Percentiles rank a stretch among this genome's conserved stretches.
These are phyloP conservation scores for Himalopsyche tibetana DNA, from an alignment of 2,888 invertebrate genomes.

Conservation along the genomic window DNA sequence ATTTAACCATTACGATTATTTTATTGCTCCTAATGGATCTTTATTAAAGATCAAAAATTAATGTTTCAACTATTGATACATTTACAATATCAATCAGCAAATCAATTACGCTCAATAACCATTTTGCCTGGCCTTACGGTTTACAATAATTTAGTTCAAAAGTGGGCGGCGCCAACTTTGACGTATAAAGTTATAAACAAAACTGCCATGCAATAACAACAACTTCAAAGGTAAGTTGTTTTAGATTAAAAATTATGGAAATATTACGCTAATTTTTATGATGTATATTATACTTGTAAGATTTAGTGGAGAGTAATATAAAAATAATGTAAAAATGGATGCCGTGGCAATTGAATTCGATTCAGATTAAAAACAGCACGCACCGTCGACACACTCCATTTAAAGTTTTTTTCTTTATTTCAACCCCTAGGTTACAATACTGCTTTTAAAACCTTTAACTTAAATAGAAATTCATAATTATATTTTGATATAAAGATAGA, in stretches of 20 bases:
- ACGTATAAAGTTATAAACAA: conserved; percentile 34
- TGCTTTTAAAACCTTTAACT: not conserved
- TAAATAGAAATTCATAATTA: not conserved
- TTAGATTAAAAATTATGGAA: conserved; percentile 34
- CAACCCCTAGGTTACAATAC: not conserved
- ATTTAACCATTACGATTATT: not conserved
- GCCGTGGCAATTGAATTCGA: conserved; percentile 5
- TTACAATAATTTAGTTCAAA: conserved; percentile 3
- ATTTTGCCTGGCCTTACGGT: not conserved
- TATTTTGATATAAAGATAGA: no score
- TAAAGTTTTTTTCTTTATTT: not conserved
- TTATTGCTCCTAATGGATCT: not conserved
- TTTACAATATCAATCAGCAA: conserved; percentile 18
- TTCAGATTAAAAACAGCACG: conserved; percentile 29
- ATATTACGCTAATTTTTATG: conserved; percentile 26
- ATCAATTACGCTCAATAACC: conserved; percentile 3
- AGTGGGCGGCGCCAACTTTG: conserved; percentile 21
- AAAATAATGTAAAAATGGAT: conserved; percentile 28
- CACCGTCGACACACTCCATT: conserved; percentile 10
- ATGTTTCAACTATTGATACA: conserved; percentile 4
- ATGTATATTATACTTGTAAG: conserved; percentile 5
- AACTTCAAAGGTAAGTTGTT: conserved; percentile 30
- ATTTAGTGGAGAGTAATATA: conserved; percentile 18
- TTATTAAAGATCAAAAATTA: conserved; percentile 4
- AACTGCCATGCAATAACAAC: conserved; percentile 34